Conservation (phyloP, 2,113 vertebrate species). For the Salvelinus fontinalis region DNA sequence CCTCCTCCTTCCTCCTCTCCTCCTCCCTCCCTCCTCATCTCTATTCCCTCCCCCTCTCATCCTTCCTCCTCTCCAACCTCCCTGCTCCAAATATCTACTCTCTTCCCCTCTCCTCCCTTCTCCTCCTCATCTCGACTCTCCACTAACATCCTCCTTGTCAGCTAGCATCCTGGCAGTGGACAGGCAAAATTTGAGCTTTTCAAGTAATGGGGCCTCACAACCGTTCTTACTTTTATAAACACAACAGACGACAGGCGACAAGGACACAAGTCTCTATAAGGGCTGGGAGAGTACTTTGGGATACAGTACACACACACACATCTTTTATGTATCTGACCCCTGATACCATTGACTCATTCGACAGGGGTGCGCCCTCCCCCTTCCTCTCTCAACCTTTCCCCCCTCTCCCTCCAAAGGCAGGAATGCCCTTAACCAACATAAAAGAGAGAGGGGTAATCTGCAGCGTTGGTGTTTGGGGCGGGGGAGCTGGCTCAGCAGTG, state of each 20-base stretch:
- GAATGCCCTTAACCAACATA: slow-evolving; percentile 49
- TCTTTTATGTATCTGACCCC: neutral
- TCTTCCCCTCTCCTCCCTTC: neutral
- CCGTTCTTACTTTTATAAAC: neutral
- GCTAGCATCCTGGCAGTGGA: neutral
- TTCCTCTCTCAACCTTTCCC: neutral
- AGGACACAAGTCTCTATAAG: neutral
- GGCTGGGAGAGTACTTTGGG: neutral
- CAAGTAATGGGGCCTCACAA: neutral
- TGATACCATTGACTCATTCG: slow-evolving; percentile 1
- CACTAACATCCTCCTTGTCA: neutral
- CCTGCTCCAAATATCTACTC: no score
- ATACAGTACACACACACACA: neutral
- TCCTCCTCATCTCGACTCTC: neutral
- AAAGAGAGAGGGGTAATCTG: slow-evolving; percentile 54
- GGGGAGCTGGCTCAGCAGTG: slow-evolving; percentile 67
- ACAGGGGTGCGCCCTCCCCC: neutral
- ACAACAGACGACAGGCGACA: neutral
- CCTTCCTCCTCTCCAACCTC: no score
- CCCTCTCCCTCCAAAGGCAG: slow-evolving; percentile 42
- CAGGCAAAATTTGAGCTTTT: neutral
- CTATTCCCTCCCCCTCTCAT: neutral
- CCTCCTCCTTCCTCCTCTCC: no score
- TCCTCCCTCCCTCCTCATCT: neutral
- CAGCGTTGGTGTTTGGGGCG: slow-evolving; percentile 10